Evolutionary conservation across 2,113 vertebrate genomes (phyloP), one percentile per base, ranked within the genome.

Genomic region (Serinus canaria): DNA sequence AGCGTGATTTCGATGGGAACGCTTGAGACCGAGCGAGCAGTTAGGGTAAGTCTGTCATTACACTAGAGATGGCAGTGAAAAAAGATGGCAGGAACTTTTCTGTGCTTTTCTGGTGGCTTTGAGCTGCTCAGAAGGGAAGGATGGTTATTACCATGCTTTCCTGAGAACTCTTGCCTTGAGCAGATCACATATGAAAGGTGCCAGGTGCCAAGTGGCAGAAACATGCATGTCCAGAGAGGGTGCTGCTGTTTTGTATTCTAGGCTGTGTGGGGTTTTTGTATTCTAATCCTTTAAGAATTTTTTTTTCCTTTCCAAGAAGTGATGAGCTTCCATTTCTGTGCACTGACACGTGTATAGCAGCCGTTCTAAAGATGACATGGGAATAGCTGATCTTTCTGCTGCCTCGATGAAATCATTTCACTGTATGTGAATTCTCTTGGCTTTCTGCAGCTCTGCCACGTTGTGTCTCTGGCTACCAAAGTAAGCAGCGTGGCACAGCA

Each of bases 191-290:
- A 30, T 12, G 30, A 39, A 83, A 83, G 31, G 16, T 59, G 28
- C 46, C 52, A 69, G 46, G 55, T 80, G 27, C 64, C 30, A 77
- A 74, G 49, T 59, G 39, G 28, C 59, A 90, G 64, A 90, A 83
- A 78, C 53, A 37, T 1, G 3, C 0, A 0, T 31, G 15, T 37
- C 37, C 37, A 55, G 25, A 44, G 21, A 30, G 19, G 24, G 11
- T 85, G 25, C 64, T 23, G 21, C 67, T 62, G 11, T 41, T 84
- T 31, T 68, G 16, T 83, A 44, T 69, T 83, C 27, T 66, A 43
- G 79, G n/a, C 28, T 69, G 4, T 47, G 20, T 1, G 14, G 0
- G 0, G 1, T 62, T 70, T 89, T 62, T 73, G 2, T 62, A 20
- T 80, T 73, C 35, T 69, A 35, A 56, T 62, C 47, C 35, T 77